Evolutionary conservation across 2,113 vertebrate species (phyloP).

Genomic region (Passer domesticus): DNA sequence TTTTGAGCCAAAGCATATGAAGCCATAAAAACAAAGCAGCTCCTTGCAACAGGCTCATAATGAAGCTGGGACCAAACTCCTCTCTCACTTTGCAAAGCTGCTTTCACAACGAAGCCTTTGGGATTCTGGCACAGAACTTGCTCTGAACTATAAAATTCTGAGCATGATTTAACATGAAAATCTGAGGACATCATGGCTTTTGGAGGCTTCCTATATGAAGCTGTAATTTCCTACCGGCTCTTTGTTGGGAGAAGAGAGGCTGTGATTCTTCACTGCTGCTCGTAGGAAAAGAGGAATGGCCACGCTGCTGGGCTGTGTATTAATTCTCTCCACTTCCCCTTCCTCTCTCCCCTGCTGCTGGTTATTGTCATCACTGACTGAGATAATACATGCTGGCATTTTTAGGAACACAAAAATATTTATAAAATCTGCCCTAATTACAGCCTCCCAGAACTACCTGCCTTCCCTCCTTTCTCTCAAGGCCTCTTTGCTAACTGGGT

Average conservation of each 20-base stretch:
- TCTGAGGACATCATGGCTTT: background rate
- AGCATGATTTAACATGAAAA: constrained; percentile 63
- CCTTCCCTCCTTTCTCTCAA: background rate
- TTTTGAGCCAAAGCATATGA: constrained; percentile 15
- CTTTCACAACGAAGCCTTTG: constrained; percentile 34
- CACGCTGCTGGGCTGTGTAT: background rate
- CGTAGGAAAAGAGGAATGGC: background rate
- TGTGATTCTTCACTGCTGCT: background rate
- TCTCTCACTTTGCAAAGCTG: background rate
- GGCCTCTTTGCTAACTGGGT: background rate
- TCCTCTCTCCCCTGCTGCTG: constrained; percentile 51
- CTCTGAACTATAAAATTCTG: constrained; percentile 34
- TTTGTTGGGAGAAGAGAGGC: background rate
- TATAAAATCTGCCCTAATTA: constrained; percentile 46
- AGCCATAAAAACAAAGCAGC: constrained; percentile 45
- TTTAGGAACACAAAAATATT: constrained; percentile 52
- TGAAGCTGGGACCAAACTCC: background rate
- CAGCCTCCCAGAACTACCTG: background rate
- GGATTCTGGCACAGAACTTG: constrained; percentile 12
- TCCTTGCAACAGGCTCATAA: constrained; percentile 31
- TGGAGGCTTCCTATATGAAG: background rate
- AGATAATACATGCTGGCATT: constrained; percentile 32
- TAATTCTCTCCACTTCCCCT: constrained; percentile 36
- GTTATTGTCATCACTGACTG: constrained; percentile 34
- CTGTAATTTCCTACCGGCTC: background rate